Conservation (phyloP, 2,797 vertebrate species). For the Notamacropus eugenii region DNA sequence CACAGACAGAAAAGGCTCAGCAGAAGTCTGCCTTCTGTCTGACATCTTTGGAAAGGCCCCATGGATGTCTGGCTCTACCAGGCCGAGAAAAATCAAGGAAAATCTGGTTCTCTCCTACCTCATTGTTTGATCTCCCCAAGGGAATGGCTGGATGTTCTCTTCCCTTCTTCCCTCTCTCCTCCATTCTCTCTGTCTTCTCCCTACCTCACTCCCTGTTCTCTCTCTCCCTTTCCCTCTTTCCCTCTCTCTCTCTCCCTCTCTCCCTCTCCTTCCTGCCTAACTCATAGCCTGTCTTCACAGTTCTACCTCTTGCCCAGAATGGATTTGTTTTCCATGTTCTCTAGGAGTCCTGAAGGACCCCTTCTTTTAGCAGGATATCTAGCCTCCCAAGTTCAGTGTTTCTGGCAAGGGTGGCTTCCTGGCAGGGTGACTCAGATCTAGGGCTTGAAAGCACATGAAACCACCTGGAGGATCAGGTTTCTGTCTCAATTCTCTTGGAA, state of each 20-base stretch:
- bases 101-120: not conserved
- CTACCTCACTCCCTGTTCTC: not conserved
- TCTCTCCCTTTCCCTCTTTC: not conserved
- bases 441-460: not conserved
- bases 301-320: not conserved
- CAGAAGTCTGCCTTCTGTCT: not conserved
- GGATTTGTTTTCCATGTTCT: not conserved
- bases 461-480: not conserved
- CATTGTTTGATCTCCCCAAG: not conserved
- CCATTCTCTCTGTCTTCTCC: not conserved
- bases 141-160: not conserved
- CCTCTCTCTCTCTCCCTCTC: not conserved
- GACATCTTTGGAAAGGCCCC: not conserved
- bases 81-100: not conserved
- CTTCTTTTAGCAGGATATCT: not conserved
- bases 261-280: not conserved
- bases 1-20: not conserved
- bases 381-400: not conserved
- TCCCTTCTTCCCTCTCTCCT: constrained; percentile 4
- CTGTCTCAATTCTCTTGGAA: not conserved
- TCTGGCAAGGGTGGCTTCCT: not conserved
- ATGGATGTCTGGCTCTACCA: not conserved
- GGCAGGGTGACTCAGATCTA: not conserved
- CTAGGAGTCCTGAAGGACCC: not conserved
- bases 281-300: not conserved